These are phyloP conservation scores for Luffia ferchaultella DNA, from an alignment of 2,888 invertebrate genomes.

Conservation along the genomic window DNA sequence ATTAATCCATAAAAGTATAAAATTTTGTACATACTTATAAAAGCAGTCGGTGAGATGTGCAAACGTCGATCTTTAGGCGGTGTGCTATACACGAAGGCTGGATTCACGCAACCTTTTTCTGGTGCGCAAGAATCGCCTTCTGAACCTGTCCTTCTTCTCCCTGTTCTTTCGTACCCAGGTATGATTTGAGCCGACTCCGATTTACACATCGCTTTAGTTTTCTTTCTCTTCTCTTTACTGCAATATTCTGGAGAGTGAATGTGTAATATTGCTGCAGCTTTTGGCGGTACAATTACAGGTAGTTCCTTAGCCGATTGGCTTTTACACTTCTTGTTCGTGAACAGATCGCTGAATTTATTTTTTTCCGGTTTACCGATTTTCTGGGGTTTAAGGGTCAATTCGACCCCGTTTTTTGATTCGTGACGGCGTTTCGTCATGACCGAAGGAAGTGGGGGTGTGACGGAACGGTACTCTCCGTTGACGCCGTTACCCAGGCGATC, in stretches of 20 bases:
- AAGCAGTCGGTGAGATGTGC: slow-evolving; percentile 50
- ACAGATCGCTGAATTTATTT: slow-evolving; percentile 53
- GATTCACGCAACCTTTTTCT: slow-evolving; percentile 42
- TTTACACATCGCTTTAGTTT: slow-evolving; percentile 44
- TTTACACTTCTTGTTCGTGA: slow-evolving; percentile 53
- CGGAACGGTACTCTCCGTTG: slow-evolving; percentile 36
- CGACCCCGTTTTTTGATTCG: slow-evolving; percentile 46
- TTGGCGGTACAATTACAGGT: slow-evolving; percentile 66
- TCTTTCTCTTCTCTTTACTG: slow-evolving; percentile 36
- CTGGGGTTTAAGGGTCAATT: slow-evolving; percentile 46
- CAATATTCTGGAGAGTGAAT: slow-evolving; percentile 52
- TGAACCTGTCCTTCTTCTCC: slow-evolving; percentile 47
- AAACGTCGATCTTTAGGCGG: slow-evolving; percentile 57
- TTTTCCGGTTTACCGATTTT: slow-evolving; percentile 46
- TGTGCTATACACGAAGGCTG: slow-evolving; percentile 58
- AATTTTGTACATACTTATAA: slow-evolving; percentile 51
- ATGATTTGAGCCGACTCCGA: slow-evolving; percentile 48
- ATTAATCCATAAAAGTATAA: too few species aligned
- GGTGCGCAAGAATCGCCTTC: slow-evolving; percentile 46
- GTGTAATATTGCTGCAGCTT: slow-evolving; percentile 69
- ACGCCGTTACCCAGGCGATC: slow-evolving; percentile 36
- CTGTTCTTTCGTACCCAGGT: slow-evolving; percentile 30
- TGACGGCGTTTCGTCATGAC: slow-evolving; percentile 49
- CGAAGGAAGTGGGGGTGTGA: slow-evolving; percentile 22
- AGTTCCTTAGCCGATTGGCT: slow-evolving; percentile 50